Base-by-base conservation (phyloP, 2,113 vertebrate genomes). In the Tetrao urogallus region DNA sequence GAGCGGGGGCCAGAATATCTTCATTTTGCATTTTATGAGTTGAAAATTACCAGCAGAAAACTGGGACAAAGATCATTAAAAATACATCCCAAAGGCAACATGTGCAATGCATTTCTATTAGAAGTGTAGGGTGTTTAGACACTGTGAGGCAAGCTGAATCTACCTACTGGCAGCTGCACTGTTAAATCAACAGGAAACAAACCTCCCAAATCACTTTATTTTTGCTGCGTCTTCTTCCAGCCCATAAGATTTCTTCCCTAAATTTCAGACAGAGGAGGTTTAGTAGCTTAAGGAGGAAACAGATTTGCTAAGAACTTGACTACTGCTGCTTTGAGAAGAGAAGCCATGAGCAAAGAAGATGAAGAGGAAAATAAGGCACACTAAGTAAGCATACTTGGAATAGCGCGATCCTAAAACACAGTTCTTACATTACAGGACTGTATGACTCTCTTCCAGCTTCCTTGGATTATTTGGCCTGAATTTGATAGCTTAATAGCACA, bases 401-500 rank as follows among this genome's bases (percentile, higher is more conserved):
- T 43, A 92, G 86, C 57, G 88, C 87, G 95, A 94, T 67, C 88
- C 71, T 78, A 94, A 96, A 95, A 86, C 88, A 86, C 73, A 95
- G 85, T 71, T 96, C 93, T 96, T 96, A 86, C n/a, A 22, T 79
- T 79, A 90, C 95, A 96, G 45, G 36, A 34, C 3, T 78, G 45
- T 64, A 90, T 0, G 1, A 92, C 78, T 67, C 32, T 40, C 10
- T 2, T 70, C 48, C 80, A 91, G 90, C 43, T 94, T 95, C 92
- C 85, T 74, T 92, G 79, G 84, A 95, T 95, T 97, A 95, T 95
- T 97, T 94, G 67, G 85, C 69, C 82, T 94, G 88, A 97, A 95
- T 97, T 93, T 95, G 96, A 97, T 95, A 96, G 93, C 88, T 97
- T 97, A 96, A 97, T 82, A 93, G 90, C 83, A 88, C 67, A 94